Base-by-base conservation (phyloP, 2,797 vertebrate genomes). In the Bradypodion ventrale region DNA sequence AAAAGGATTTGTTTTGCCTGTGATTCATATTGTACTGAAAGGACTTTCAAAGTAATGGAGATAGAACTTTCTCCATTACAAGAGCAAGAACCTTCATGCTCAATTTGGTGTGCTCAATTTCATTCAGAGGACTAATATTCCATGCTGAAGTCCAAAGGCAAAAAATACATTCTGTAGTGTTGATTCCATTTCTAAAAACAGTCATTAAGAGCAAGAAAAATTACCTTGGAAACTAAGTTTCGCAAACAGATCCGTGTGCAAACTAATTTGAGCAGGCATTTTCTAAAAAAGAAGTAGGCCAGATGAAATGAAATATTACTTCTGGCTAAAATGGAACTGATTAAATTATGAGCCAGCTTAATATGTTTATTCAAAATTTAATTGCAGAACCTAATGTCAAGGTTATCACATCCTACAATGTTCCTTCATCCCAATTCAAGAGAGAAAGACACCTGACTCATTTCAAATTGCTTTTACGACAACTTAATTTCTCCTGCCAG, bases 301-400 rank as follows among this genome's bases (percentile, higher is more conserved):
- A 92, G 62, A 89, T 84, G 27, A 90, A 66, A 89, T 88, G 81
- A 84, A 90, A 83, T 46, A 92, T 92, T 83, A 91, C 68, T 93
- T 92, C 87, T 89, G 92, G 90, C 78, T 91, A 93, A 92, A 91
- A 88, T 70, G 35, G 65, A 91, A 62, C 78, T 92, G 93, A 93
- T 92, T 90, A 89, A 94, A 92, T 93, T 92, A 89, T 87, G 86
- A 83, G 73, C 92, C n/a, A 12, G 75, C 85, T 93, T 91, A 89
- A 92, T 89, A 91, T 35, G 63, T 84, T 91, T 90, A 92, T 90
- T 92, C 49, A 66, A 88, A 91, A 91, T 92, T 89, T 84, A 93
- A 92, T 89, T 89, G 80, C 63, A 86, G 80, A 89, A 85, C 69
- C 80, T 83, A 90, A 92, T 85, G 87, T 88, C 83, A 92, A 93